Evolutionary conservation across 2,113 vertebrate species (phyloP), one percentile per base, ranked within the genome.

Genomic region (Pelmatolapia mariae): DNA sequence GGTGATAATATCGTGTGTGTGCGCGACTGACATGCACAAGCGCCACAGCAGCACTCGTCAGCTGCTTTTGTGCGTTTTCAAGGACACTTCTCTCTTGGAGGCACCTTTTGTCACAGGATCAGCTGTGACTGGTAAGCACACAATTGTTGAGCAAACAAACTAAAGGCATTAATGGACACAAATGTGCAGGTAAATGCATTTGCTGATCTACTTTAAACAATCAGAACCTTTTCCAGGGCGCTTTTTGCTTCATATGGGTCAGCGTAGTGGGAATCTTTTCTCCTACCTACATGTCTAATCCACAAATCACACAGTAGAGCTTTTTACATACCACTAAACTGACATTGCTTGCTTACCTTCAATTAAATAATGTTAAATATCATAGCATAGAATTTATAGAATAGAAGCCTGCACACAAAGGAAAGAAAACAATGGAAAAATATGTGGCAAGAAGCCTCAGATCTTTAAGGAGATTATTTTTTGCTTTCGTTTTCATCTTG

Each of bases 51-150:
- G 18, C 36, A 50, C 19, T 85, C 63, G 59, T 59, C 29, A 68
- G 71, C 33, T 22, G 73, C 81, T 40, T 76, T 78, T 43, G 10
- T 59, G 81, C 66, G 31, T 59, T 88, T 87, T 84, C 83, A 93
- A 93, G 88, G 91, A 89, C 84, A 68, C 33, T 81, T 88, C 16
- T 31, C 50, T 84, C 89, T 91, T 80, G 18, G 16, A 90, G 88
- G 87, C 82, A 61, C 29, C 80, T 87, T 89, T 87, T 85, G 66
- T 89, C 88, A 89, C 24, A 61, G n/a, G 12, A 85, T 86, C 52
- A n/a, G 40, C 45, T 87, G 79, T 80, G 83, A 94, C 87, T 87
- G 66, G 61, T 43, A 36, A 86, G 52, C 52, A 33, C 19, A 40
- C 31, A 45, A n/a, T 29, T 82, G 82, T 88, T 86, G 83, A 61